Percentiles rank a stretch among this genome's conserved stretches.
Evolutionary conservation across 1,140 invertebrate genomes (phyloP).

Genomic region (Hyphantria cunea): DNA sequence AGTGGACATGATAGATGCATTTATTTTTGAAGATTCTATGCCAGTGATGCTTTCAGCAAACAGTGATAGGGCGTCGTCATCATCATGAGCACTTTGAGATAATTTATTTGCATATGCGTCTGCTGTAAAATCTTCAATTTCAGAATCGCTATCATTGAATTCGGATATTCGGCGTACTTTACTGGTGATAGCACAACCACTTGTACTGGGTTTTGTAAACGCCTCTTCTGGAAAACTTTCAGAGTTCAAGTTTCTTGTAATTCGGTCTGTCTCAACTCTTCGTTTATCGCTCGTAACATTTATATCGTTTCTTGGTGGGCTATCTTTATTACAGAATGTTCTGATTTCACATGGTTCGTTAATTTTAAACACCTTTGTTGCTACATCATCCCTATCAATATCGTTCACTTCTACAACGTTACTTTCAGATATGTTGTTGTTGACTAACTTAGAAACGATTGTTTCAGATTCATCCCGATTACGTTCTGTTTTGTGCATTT

Average conservation of each 20-base stretch:
- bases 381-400: neutral
- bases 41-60: slow-evolving; percentile 66
- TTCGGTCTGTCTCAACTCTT: neutral
- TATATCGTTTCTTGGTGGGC: neutral
- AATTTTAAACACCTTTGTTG: neutral
- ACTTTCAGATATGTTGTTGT: neutral
- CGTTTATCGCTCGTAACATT: neutral
- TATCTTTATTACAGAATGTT: neutral
- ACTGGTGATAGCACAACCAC: neutral
- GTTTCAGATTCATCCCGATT: too few relatives aligned
- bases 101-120: neutral
- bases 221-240: too few relatives aligned
- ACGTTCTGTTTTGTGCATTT: too few relatives aligned
- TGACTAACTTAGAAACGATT: neutral
- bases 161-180: neutral
- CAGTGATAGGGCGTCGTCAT: slow-evolving; percentile 66
- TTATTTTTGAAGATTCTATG: slow-evolving; percentile 48
- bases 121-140: neutral
- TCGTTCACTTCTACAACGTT: neutral
- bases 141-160: neutral
- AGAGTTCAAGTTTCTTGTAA: neutral
- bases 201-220: neutral
- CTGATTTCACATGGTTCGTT: neutral
- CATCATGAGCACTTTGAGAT: slow-evolving; percentile 39
- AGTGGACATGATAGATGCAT: slow-evolving; percentile 19